Conservation (phyloP, 2,797 vertebrate genomes). For the Phaenicophaeus curvirostris region DNA sequence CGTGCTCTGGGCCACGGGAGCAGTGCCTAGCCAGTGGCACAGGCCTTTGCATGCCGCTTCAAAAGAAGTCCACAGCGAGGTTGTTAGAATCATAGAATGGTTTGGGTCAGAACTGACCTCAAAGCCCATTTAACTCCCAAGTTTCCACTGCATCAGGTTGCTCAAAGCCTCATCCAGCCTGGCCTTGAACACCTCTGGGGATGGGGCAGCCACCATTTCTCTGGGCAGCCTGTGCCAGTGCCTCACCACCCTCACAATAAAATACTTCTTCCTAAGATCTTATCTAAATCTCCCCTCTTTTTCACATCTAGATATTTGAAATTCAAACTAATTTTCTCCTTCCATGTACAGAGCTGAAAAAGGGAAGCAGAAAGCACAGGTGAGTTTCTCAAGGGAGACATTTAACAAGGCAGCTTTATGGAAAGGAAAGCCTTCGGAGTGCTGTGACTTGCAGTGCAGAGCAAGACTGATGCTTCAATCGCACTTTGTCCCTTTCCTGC, state of each 20-base stretch:
- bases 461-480: neutral
- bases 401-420: neutral
- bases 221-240: too few species aligned
- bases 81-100: neutral
- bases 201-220: too few species aligned
- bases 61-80: neutral
- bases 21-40: accelerated
- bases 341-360: neutral
- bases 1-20: accelerated
- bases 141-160: too few species aligned
- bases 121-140: too few species aligned
- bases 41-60: neutral
- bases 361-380: neutral
- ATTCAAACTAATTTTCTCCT: neutral
- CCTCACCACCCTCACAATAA: too few species aligned
- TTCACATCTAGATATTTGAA: neutral
- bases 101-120: too few species aligned
- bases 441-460: neutral
- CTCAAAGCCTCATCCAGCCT: too few species aligned
- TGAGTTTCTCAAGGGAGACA: neutral
- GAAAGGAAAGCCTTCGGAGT: neutral
- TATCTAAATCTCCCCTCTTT: too few species aligned
- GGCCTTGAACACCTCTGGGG: too few species aligned
- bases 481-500: neutral
- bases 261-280: too few species aligned